These are phyloP conservation scores for Xiphorhynchus elegans DNA, from an alignment of 2,113 vertebrate species.

Conservation along the genomic window DNA sequence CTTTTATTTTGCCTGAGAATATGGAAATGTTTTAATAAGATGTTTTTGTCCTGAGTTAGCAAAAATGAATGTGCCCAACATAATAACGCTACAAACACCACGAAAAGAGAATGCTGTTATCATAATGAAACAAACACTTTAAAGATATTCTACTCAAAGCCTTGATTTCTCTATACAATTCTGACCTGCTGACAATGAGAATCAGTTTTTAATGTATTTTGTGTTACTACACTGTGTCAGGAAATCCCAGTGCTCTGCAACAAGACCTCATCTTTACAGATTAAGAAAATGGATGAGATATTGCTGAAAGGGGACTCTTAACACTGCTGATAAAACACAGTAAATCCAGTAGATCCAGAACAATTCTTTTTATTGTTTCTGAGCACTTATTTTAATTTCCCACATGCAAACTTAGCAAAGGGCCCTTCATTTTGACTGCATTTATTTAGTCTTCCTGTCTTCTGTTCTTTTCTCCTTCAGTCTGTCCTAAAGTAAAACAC, in stretches of 20 bases:
- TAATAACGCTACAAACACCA: background rate
- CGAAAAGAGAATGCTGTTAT: background rate
- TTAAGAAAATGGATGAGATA: background rate
- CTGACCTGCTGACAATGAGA: background rate
- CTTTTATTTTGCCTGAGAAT: background rate
- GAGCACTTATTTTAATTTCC: background rate
- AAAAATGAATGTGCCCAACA: background rate
- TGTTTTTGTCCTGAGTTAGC: background rate
- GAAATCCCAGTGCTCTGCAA: background rate
- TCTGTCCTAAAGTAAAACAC: background rate
- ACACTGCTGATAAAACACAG: background rate
- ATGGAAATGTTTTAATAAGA: constrained; percentile 1
- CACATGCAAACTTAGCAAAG: background rate
- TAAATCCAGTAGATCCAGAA: background rate
- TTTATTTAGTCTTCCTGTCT: background rate
- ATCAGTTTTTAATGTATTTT: background rate
- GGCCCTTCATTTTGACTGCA: background rate
- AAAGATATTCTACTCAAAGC: background rate
- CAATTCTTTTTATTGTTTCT: background rate
- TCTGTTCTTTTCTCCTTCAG: background rate
- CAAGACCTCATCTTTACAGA: background rate
- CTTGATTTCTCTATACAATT: background rate
- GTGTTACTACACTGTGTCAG: background rate
- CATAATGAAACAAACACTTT: background rate
- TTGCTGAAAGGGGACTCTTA: background rate